These are phyloP conservation scores for Hesperophylax magnus DNA, from an alignment of 1,140 invertebrate species.

Conservation along the genomic window DNA sequence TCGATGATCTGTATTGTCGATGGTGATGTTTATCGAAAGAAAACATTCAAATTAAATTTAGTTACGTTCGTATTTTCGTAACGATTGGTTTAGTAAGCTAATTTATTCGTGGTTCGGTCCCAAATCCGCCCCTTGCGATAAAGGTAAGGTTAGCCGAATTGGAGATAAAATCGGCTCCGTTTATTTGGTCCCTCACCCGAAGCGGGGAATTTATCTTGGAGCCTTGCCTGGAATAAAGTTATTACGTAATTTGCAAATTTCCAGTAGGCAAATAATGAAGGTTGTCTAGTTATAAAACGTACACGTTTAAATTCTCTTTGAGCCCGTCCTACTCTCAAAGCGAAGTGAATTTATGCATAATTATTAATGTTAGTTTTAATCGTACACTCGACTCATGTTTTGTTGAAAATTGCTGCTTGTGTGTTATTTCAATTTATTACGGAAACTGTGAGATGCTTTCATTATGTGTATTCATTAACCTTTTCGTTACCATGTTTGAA, in stretches of 20 bases:
- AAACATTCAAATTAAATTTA: too few species aligned
- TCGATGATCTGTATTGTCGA: too few species aligned
- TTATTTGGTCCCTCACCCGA: conserved; percentile 45
- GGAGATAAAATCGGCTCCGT: conserved; percentile 55
- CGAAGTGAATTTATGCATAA: conserved; percentile 9
- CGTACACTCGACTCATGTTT: neutral
- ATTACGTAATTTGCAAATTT: conserved; percentile 50
- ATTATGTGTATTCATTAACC: too few species aligned
- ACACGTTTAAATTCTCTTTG: conserved; percentile 36
- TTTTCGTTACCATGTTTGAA: too few species aligned
- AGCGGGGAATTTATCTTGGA: conserved; percentile 55
- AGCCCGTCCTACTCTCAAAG: neutral
- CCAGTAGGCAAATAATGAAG: conserved; percentile 46
- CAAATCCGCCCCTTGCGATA: conserved; percentile 10
- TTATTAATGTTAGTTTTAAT: conserved; percentile 26
- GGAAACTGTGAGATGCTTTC: too few species aligned
- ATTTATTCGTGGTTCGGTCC: neutral
- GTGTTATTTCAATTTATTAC: too few species aligned
- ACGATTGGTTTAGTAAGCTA: neutral
- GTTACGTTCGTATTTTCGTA: neutral
- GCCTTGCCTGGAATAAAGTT: conserved; percentile 50
- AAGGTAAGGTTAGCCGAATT: conserved; percentile 48
- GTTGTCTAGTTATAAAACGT: conserved; percentile 42
- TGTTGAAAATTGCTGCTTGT: neutral
- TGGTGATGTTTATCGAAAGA: too few species aligned